phyloP scores from a whole-genome alignment of 1,140 invertebrate species.

The Anadara kagoshimensis region DNA sequence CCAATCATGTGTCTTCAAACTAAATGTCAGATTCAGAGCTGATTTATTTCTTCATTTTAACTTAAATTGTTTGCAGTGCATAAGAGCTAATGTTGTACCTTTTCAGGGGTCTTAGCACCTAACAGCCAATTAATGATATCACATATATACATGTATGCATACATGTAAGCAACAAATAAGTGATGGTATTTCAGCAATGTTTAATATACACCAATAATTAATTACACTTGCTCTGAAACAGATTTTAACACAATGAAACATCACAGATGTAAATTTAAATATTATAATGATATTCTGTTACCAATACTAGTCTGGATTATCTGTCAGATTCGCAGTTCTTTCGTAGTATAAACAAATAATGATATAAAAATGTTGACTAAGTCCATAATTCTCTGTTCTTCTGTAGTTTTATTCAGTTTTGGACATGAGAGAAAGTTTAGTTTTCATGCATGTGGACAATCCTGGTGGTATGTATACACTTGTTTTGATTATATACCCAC shows the following conservation, averaged over 20 bases:
- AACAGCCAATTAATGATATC: neutral
- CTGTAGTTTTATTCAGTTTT: slow-evolving; percentile 71
- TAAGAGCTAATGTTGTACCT: neutral
- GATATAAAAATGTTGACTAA: no score
- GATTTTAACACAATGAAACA: neutral
- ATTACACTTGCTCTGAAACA: neutral
- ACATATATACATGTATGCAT: neutral
- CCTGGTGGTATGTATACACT: slow-evolving; percentile 60
- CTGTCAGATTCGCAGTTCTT: no score
- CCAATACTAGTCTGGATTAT: no score
- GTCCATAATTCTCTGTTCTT: no score
- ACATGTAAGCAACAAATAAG: neutral
- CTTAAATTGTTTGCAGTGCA: neutral
- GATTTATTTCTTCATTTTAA: neutral
- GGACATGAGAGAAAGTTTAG: slow-evolving; percentile 67
- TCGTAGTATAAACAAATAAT: no score
- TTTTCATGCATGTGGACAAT: slow-evolving; percentile 73
- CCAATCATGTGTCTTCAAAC: neutral
- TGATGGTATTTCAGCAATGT: no score
- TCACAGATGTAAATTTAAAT: neutral
- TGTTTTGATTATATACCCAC: neutral
- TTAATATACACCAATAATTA: no score
- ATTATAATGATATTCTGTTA: neutral
- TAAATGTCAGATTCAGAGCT: neutral
- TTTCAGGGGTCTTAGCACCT: neutral